phyloP scores from a whole-genome alignment of 2,113 vertebrate species.

The Tachuris rubrigastra region DNA sequence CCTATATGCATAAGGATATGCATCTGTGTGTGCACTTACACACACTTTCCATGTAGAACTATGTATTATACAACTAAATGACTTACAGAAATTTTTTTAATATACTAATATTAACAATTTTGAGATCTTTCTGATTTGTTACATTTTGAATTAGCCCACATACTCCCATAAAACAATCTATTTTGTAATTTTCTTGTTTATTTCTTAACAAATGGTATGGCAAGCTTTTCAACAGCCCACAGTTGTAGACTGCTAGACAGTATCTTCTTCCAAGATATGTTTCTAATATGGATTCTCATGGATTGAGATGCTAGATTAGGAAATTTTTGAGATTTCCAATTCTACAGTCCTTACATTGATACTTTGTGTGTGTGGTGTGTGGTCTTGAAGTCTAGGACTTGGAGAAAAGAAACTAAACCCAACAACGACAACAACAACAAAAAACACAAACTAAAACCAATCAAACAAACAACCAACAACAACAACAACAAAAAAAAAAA shows the following conservation, averaged over 20 bases:
- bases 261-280: background rate
- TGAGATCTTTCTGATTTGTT: background rate
- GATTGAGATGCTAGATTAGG: background rate
- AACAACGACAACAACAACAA: background rate
- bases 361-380: background rate
- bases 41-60: background rate
- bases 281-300: background rate
- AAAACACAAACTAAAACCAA: too few relatives aligned
- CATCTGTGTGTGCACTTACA: background rate
- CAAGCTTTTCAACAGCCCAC: background rate
- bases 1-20: background rate
- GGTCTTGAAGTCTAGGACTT: background rate
- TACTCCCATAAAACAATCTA: background rate
- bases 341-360: background rate
- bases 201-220: background rate
- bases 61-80: background rate
- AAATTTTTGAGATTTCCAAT: background rate
- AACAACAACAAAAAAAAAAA: background rate
- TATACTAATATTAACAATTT: background rate
- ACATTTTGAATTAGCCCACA: background rate
- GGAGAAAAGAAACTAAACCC: background rate
- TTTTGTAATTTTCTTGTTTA: background rate
- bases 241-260: background rate
- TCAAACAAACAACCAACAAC: background rate
- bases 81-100: background rate